Conservation (phyloP, 2,797 vertebrate species). For the Anguilla pacifica region DNA sequence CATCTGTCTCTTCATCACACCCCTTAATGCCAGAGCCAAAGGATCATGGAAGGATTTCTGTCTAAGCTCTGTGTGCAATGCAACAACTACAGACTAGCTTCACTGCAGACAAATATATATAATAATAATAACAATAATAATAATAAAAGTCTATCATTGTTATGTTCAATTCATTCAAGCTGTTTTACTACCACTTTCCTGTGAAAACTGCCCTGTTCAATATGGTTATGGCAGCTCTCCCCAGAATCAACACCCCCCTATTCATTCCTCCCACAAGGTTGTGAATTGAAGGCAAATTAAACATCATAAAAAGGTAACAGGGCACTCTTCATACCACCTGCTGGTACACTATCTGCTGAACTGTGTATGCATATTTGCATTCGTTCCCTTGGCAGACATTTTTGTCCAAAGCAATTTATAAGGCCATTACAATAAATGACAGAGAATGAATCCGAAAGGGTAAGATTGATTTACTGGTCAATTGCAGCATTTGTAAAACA, state of each 20-base stretch:
- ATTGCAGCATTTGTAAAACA: neutral
- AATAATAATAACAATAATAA: neutral
- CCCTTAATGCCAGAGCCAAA: neutral
- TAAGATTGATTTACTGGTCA: neutral
- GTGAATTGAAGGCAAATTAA: neutral
- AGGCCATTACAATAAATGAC: neutral
- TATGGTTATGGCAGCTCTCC: neutral
- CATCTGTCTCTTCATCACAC: neutral
- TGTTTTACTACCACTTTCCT: too few relatives aligned
- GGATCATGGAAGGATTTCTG: neutral
- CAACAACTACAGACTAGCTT: neutral
- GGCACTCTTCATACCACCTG: neutral
- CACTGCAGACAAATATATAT: neutral
- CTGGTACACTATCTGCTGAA: neutral
- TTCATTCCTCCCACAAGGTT: neutral
- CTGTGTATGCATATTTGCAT: neutral
- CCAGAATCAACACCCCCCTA: neutral
- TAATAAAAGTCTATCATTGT: too few relatives aligned
- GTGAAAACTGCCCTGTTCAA: neutral
- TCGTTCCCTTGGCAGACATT: neutral
- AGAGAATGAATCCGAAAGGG: neutral
- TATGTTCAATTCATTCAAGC: too few relatives aligned
- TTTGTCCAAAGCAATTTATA: neutral
- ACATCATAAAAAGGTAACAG: neutral
- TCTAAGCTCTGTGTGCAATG: neutral